Evolutionary conservation across 2,888 invertebrate species (phyloP).

Genomic region (Himalopsyche tibetana): DNA sequence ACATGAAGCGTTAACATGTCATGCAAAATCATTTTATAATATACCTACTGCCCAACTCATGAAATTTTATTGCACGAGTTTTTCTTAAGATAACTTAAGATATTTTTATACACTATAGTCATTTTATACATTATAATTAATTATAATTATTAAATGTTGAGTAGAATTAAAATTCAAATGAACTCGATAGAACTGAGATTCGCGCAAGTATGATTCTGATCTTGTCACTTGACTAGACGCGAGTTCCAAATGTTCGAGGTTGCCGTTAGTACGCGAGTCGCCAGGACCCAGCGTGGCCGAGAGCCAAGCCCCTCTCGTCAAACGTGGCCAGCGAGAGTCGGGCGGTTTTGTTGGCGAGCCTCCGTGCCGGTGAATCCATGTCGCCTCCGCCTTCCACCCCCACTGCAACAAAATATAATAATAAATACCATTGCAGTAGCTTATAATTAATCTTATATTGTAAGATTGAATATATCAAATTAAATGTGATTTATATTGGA

Average conservation of each 20-base stretch:
- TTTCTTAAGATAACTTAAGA: not conserved
- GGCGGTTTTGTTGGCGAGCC: constrained; percentile 90
- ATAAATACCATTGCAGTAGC: not conserved
- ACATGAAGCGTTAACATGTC: no score
- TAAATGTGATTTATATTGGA: constrained; percentile 56
- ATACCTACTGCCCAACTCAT: no score
- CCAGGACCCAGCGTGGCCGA: constrained; percentile 91
- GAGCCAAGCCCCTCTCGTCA: constrained; percentile 91
- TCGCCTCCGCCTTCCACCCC: constrained; percentile 64
- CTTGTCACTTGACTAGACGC: no score
- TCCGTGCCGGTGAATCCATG: constrained; percentile 78
- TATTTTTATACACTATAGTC: no score
- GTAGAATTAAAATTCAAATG: no score
- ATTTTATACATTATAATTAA: no score
- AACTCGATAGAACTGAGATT: no score
- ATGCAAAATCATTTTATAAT: no score
- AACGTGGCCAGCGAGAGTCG: constrained; percentile 92
- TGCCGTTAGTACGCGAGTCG: constrained; percentile 65
- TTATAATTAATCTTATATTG: no score
- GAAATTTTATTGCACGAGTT: no score
- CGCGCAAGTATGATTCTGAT: no score
- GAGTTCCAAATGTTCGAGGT: constrained; percentile 11
- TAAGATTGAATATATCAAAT: not conserved
- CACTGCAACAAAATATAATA: constrained; percentile 49
- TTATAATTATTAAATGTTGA: no score